phyloP scores from a whole-genome alignment of 2,797 vertebrate species.

The Chloroceryle amazona region DNA sequence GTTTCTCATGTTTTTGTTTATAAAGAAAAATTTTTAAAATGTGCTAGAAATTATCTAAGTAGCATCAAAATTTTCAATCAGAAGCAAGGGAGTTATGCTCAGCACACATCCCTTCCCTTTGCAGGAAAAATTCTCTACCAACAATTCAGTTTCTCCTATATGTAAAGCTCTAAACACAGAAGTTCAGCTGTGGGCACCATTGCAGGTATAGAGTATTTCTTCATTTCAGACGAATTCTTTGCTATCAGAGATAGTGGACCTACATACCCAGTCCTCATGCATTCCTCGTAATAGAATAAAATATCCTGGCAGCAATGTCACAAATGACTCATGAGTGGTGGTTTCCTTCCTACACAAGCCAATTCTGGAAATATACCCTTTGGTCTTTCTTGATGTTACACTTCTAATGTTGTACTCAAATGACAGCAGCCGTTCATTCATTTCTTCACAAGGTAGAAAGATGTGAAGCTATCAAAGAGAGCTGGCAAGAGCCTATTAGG shows the following conservation, averaged over 20 bases:
- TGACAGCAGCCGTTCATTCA: conserved; percentile 12
- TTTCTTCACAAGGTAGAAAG: not conserved
- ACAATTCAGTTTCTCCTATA: not conserved
- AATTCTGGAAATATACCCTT: not conserved
- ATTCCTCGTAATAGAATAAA: not conserved
- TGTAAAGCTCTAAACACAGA: not conserved
- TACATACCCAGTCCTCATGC: not conserved
- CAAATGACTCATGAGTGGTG: not conserved
- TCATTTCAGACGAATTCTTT: not conserved
- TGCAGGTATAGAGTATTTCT: not conserved
- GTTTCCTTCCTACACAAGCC: not conserved
- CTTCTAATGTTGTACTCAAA: not conserved
- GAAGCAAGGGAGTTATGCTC: not conserved
- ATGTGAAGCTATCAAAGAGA: not conserved
- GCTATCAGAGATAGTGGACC: not conserved
- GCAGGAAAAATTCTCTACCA: not conserved
- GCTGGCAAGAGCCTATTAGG: not conserved
- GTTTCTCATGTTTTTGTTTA: not conserved
- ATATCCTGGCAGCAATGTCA: not conserved
- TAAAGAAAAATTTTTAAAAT: not conserved
- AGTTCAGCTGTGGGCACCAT: not conserved
- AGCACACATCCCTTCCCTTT: not conserved
- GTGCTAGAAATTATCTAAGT: not conserved
- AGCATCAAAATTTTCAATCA: not conserved
- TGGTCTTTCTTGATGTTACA: not conserved